Percentiles rank a stretch among this genome's conserved stretches.
These are phyloP conservation scores for Euthynnus affinis DNA, from an alignment of 2,797 vertebrate species.

Conservation along the genomic window DNA sequence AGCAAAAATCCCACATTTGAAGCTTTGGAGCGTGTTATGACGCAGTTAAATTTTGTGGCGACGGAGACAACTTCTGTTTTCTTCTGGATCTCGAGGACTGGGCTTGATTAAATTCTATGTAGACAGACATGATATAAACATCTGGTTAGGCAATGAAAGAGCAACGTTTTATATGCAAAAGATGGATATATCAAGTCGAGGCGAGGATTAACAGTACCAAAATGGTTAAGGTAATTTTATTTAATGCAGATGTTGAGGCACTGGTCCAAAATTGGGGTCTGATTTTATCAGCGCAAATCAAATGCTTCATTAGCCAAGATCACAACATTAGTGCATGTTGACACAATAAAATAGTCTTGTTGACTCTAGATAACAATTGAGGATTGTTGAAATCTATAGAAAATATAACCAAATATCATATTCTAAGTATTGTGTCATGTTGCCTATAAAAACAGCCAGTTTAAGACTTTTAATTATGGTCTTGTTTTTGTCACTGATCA, in stretches of 20 bases:
- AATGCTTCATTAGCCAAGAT: background rate
- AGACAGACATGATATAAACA: slow-evolving; percentile 18
- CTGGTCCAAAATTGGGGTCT: background rate
- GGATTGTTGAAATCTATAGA: background rate
- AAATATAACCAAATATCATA: background rate
- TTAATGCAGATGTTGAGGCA: background rate
- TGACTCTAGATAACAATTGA: background rate
- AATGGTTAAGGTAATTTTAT: background rate
- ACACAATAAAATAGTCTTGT: background rate
- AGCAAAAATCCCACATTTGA: slow-evolving; percentile 18
- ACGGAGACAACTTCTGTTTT: slow-evolving; percentile 29
- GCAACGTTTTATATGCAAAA: background rate
- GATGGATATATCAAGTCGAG: slow-evolving; percentile 3
- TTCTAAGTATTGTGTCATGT: background rate
- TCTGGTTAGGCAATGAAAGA: slow-evolving; percentile 1
- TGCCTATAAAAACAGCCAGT: too few species aligned
- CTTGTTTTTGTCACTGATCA: background rate
- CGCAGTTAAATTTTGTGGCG: slow-evolving; percentile 12
- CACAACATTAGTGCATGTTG: background rate
- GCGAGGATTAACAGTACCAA: background rate
- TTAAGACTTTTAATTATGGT: background rate
- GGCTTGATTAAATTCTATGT: slow-evolving; percentile 31
- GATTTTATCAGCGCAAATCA: background rate
- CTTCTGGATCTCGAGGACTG: slow-evolving; percentile 25
- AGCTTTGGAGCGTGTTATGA: background rate